Conservation (phyloP, 2,888 invertebrate species). For the Acanthosoma haemorrhoidale region DNA sequence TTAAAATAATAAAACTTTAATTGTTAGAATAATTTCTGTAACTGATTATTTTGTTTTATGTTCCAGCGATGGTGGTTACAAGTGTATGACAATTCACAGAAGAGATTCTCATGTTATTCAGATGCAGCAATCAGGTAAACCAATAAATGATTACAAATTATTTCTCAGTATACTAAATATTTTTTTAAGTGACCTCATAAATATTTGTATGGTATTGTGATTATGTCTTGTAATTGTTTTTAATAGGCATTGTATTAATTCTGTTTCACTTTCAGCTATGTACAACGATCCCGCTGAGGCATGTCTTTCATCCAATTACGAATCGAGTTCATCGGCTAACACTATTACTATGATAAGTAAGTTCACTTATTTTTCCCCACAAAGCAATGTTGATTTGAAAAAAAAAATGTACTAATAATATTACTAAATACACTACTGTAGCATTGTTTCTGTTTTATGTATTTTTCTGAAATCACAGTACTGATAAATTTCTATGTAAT, state of each 20-base stretch:
- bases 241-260: not conserved
- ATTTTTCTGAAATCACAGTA: no score
- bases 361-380: no score
- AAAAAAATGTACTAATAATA: no score
- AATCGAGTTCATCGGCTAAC: conserved; percentile 30
- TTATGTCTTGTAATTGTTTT: no score
- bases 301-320: conserved; percentile 34
- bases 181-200: not conserved
- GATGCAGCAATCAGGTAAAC: conserved; percentile 59
- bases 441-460: no score
- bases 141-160: conserved; percentile 40
- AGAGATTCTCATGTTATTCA: conserved; percentile 68
- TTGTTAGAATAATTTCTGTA: no score
- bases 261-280: conserved; percentile 31
- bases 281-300: conserved; percentile 37
- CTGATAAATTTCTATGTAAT: no score
- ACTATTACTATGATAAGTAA: conserved; percentile 40
- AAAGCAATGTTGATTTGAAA: no score
- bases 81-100: conserved; percentile 68
- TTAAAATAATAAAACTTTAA: no score
- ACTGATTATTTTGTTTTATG: not conserved
- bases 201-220: not conserved
- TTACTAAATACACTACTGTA: no score
- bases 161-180: not conserved
- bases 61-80: conserved; percentile 71